A percentile compares a stretch with the other conserved stretches of the same genome.
Evolutionary conservation across 2,888 invertebrate species (phyloP).

Genomic region (Polia nebulosa): DNA sequence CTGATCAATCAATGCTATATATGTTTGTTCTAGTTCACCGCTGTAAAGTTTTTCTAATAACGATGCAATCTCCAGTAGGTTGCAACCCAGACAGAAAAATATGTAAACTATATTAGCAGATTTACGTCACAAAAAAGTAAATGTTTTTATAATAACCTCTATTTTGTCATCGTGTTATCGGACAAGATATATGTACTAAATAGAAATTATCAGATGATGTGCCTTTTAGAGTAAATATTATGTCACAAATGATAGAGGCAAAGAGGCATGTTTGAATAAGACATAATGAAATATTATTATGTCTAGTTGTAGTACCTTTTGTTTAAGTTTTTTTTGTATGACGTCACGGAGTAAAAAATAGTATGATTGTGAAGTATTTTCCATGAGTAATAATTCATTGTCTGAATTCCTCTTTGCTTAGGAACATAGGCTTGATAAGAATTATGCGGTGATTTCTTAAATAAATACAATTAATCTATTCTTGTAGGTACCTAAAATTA

Average conservation of each 20-base stretch:
- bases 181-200: constrained; percentile 8
- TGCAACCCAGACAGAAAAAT: too few relatives aligned
- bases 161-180: constrained; percentile 3
- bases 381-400: constrained; percentile 2
- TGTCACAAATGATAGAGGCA: constrained; percentile 14
- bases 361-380: constrained; percentile 10
- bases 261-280: constrained; percentile 7
- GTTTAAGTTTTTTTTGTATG: constrained; percentile 8
- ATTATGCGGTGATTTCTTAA: neutral
- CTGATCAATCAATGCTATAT: too few relatives aligned
- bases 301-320: constrained; percentile 16
- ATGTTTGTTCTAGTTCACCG: too few relatives aligned
- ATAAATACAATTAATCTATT: constrained; percentile 1
- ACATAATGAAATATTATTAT: constrained; percentile 7
- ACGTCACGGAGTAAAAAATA: neutral
- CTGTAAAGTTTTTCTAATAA: too few relatives aligned
- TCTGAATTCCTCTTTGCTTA: neutral
- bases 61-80: too few relatives aligned
- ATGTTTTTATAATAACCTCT: neutral
- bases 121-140: neutral
- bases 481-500: neutral
- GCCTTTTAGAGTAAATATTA: constrained; percentile 19
- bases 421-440: neutral
- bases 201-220: constrained; percentile 16
- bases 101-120: neutral